Base-by-base conservation (phyloP, 2,797 vertebrate genomes). In the Pangasius mekongensis region DNA sequence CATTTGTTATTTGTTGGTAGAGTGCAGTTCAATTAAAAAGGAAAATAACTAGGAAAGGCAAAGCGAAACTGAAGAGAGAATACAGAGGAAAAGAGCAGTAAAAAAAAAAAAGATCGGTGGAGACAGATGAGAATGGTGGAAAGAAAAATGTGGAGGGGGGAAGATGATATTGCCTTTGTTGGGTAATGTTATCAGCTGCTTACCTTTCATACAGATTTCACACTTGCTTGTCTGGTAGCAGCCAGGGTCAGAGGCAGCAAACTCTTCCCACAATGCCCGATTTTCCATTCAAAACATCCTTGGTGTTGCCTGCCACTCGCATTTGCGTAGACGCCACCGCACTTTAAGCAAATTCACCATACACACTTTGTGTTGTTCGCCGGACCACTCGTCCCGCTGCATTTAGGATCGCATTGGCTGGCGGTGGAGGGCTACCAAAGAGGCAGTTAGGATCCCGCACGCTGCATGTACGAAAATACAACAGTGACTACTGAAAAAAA, bases 161-260 rank as follows among this genome's bases (percentile, higher is more conserved):
- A 93, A 94, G 93, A 96, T 94, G 87, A 96, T 96, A 95, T 96
- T 95, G 94, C 94, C 90, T 96, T 97, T 96, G 96, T 97, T 93
- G 90, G 88, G 89, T 86, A 93, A 95, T 94, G 94, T 95, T 86
- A 96, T 97, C 95, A 95, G 95, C 95, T 96, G 95, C 95, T 96
- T 92, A 95, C 94, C 95, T 95, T 95, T 97, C 96, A 97, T 94
- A 87, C 93, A 92, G 93, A 97, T 97, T 97, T 97, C 96, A 97
- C 96, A 96, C 95, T 95, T 78, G 91, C 94, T 89, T 88, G 95
- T 96, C 95, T 92, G 83, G 83, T 90, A 88, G 93, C 81, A 91
- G 94, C 91, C 92, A 84, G 95, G 96, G 96, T 97, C 96, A 96
- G 91, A 92, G 91, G 89, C 93, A 86, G 94, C 92, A 93, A 83